Conservation (phyloP, 2,888 invertebrate genomes). For the Drosophila trichaetosa region DNA sequence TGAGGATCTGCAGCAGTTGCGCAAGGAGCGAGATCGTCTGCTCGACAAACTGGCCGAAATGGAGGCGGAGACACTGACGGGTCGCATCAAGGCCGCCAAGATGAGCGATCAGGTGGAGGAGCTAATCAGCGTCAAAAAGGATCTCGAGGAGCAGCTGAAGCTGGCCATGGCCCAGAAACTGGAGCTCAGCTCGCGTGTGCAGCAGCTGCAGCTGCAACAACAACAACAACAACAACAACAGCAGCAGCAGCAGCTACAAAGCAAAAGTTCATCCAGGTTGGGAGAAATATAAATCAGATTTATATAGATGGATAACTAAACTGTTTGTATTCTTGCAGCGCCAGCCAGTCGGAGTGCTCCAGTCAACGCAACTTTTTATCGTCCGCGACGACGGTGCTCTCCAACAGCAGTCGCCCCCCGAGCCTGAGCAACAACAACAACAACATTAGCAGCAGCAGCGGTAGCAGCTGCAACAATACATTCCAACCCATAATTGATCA, state of each 20-base stretch:
- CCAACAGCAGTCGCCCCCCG: conserved; percentile 70
- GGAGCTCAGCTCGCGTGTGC: conserved; percentile 87
- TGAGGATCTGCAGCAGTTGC: conserved; percentile 87
- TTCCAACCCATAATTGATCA: conserved; percentile 13
- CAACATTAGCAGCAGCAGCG: conserved; percentile 60
- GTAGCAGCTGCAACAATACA: conserved; percentile 37
- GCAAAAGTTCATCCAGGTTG: conserved; percentile 83
- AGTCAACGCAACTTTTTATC: conserved; percentile 83
- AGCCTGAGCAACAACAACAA: conserved; percentile 43
- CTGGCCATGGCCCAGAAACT: conserved; percentile 87
- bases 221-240: conserved; percentile 59
- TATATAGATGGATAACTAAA: not conserved
- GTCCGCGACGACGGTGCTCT: conserved; percentile 82
- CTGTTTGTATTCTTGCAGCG: conserved; percentile 25
- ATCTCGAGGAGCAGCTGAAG: conserved; percentile 87
- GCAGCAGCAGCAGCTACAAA: conserved; percentile 58
- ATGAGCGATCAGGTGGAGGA: conserved; percentile 88
- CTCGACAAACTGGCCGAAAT: conserved; percentile 91
- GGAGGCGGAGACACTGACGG: conserved; percentile 90
- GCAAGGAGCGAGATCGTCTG: conserved; percentile 91
- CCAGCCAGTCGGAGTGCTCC: conserved; percentile 82
- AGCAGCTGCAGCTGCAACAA: conserved; percentile 85
- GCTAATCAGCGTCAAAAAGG: conserved; percentile 86
- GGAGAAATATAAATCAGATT: not conserved
- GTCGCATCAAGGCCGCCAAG: conserved; percentile 88